Evolutionary conservation across 2,113 vertebrate genomes (phyloP).

Genomic region (Grus americana): DNA sequence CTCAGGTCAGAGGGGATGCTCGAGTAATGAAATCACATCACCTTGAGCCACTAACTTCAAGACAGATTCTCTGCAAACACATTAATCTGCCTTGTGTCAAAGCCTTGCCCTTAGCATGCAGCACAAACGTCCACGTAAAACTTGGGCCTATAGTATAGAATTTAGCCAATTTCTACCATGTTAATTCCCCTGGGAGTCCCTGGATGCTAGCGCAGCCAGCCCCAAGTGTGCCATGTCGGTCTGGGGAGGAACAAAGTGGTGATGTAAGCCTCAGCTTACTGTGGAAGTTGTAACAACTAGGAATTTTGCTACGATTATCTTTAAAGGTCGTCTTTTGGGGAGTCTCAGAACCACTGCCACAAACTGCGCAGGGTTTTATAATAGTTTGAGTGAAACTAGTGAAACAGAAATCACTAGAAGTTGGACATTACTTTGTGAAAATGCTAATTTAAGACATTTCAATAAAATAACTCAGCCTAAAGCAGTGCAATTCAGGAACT

Average conservation of each 20-base stretch:
- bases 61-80: not conserved
- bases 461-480: not conserved
- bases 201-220: not conserved
- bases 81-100: not conserved
- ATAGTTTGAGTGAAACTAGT: no score
- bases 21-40: not conserved
- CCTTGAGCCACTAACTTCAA: not conserved
- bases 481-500: not conserved
- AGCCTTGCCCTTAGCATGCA: not conserved
- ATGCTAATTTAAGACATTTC: not conserved
- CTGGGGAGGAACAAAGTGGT: not conserved
- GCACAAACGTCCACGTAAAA: not conserved
- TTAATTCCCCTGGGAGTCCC: not conserved
- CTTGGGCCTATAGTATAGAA: not conserved
- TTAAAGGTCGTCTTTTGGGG: not conserved
- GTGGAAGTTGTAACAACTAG: not conserved
- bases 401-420: not conserved
- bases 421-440: not conserved
- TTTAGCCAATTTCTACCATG: not conserved
- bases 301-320: not conserved
- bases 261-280: not conserved
- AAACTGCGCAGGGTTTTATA: not conserved
- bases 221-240: rapidly evolving
- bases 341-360: not conserved
- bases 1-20: not conserved